These are phyloP conservation scores for Eulemur rufifrons DNA, from an alignment of 2,113 vertebrate genomes.

Conservation along the genomic window DNA sequence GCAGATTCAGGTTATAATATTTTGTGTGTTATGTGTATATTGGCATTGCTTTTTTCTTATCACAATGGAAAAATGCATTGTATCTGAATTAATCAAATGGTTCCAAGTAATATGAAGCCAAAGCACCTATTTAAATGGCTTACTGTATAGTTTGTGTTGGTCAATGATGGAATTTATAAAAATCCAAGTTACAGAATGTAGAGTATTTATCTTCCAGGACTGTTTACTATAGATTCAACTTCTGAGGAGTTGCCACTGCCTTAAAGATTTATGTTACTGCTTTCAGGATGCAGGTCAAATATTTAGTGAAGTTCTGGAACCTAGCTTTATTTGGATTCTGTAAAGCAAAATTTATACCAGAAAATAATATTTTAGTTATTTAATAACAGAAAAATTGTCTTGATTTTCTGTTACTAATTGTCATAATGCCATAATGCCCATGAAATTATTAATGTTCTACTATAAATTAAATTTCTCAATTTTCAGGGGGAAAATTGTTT, in stretches of 20 bases:
- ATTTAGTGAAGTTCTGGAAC: background rate
- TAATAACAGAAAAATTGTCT: background rate
- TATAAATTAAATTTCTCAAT: background rate
- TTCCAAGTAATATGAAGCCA: background rate
- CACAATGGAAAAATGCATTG: background rate
- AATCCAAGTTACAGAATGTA: background rate
- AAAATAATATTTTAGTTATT: background rate
- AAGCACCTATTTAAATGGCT: background rate
- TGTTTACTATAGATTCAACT: background rate
- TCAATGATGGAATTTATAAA: background rate
- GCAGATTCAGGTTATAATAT: background rate
- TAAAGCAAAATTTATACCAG: background rate
- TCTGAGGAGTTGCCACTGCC: background rate
- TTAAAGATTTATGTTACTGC: slow-evolving; percentile 22
- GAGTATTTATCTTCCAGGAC: background rate
- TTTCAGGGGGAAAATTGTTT: background rate
- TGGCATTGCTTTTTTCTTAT: background rate
- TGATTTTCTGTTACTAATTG: background rate
- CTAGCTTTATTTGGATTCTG: background rate
- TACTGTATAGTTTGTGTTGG: background rate
- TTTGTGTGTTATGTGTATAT: background rate
- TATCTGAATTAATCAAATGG: background rate
- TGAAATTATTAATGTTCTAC: background rate
- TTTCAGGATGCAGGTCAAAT: slow-evolving; percentile 1
- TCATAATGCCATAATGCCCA: background rate